Conservation (phyloP, 2,113 vertebrate genomes). For the Notothenia coriiceps region DNA sequence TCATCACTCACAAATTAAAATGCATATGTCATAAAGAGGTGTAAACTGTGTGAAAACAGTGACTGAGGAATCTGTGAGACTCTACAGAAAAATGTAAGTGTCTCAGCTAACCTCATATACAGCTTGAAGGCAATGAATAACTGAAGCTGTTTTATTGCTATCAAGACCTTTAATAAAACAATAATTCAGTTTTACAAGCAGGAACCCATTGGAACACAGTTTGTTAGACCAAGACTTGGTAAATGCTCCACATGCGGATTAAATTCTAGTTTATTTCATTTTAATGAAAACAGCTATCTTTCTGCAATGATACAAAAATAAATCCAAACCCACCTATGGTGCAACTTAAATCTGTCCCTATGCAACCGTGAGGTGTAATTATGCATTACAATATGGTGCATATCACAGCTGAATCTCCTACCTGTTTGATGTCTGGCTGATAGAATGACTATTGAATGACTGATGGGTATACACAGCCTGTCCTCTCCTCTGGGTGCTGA, state of each 20-base stretch:
- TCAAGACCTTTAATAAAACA: conserved; percentile 43
- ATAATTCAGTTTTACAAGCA: conserved; percentile 31
- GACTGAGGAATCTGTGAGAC: not conserved
- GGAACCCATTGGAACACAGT: not conserved
- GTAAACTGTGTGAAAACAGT: not conserved
- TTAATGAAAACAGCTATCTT: conserved; percentile 24
- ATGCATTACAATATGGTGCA: conserved; percentile 49
- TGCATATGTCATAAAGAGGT: conserved; percentile 11
- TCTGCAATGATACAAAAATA: conserved; percentile 8
- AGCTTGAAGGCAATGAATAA: conserved; percentile 22
- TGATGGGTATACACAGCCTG: conserved; percentile 64
- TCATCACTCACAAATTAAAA: too few relatives aligned
- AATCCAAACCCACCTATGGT: conserved; percentile 8
- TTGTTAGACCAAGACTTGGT: conserved; percentile 14
- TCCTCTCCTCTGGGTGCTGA: conserved; percentile 48
- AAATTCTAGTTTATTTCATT: conserved; percentile 26
- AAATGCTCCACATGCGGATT: conserved; percentile 32
- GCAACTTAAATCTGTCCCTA: conserved; percentile 34
- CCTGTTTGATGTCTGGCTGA: conserved; percentile 48
- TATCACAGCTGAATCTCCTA: conserved; percentile 49
- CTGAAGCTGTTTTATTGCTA: conserved; percentile 32
- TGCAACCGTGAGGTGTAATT: conserved; percentile 30
- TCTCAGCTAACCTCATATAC: conserved; percentile 13
- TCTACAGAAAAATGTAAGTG: not conserved
- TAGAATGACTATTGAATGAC: conserved; percentile 57